Evolutionary conservation across 1,140 invertebrate genomes (phyloP).

Genomic region (Calephelis virginiensis): DNA sequence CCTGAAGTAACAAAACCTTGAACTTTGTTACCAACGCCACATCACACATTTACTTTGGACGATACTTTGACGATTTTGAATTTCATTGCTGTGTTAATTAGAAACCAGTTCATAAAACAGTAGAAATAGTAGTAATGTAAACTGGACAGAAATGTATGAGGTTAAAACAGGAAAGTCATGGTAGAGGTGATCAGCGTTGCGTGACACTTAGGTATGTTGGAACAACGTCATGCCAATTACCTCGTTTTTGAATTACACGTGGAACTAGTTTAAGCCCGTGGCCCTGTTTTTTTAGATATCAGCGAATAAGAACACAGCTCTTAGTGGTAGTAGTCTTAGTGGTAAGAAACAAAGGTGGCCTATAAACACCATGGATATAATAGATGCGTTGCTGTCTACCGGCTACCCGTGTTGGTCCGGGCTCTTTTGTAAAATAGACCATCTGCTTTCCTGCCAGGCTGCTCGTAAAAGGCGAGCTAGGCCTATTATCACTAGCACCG

Average conservation of each 20-base stretch:
- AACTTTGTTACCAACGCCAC: slow-evolving; percentile 1
- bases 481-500: no score
- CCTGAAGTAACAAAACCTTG: slow-evolving; percentile 1
- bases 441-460: no score
- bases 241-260: slow-evolving; percentile 52
- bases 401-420: no score
- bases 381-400: no score
- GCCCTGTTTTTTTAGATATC: neutral
- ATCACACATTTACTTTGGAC: neutral
- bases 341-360: no score
- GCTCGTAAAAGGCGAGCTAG: no score
- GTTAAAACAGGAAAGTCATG: slow-evolving; percentile 39
- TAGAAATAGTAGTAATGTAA: slow-evolving; percentile 13
- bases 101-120: neutral
- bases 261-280: neutral
- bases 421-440: no score
- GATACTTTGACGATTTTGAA: neutral
- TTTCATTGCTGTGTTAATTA: slow-evolving; percentile 2
- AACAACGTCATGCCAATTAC: slow-evolving; percentile 57
- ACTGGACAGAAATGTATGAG: slow-evolving; percentile 18
- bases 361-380: no score
- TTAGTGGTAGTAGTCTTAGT: no score
- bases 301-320: no score
- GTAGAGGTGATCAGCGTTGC: slow-evolving; percentile 49
- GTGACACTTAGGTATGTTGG: slow-evolving; percentile 51